These are phyloP conservation scores for Pachycephus smyrnensis DNA, from an alignment of 2,888 invertebrate genomes.

Conservation along the genomic window DNA sequence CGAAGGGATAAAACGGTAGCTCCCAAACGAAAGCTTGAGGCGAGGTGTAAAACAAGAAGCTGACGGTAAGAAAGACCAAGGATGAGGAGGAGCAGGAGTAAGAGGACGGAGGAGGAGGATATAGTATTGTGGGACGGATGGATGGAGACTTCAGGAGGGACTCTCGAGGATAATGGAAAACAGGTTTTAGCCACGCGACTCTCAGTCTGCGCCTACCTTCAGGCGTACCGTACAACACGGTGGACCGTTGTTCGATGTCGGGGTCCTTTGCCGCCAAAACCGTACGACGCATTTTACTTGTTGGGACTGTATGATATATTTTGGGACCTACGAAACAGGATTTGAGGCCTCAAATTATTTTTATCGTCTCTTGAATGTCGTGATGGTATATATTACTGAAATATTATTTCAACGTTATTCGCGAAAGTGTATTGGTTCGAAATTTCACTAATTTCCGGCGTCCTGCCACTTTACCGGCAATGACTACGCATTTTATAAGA, in stretches of 20 bases:
- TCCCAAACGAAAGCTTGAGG: conserved; percentile 3
- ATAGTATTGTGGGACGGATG: conserved; percentile 30
- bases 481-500: not conserved
- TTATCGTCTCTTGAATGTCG: not conserved
- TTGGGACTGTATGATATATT: not conserved
- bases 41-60: conserved; percentile 56
- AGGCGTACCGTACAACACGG: conserved; percentile 33
- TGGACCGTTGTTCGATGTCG: conserved; percentile 22
- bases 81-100: conserved; percentile 27
- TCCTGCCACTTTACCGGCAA: not conserved
- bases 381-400: not conserved
- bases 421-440: not conserved
- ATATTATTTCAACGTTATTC: not conserved
- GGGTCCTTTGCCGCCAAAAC: conserved; percentile 55
- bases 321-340: not conserved
- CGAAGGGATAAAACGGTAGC: conserved; percentile 7
- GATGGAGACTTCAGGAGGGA: conserved; percentile 37
- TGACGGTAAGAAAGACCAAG: conserved; percentile 28
- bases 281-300: conserved; percentile 25
- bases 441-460: not conserved
- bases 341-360: not conserved
- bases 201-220: conserved; percentile 39
- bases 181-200: conserved; percentile 60
- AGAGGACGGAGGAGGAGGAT: conserved; percentile 17
- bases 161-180: conserved; percentile 37